phyloP scores from a whole-genome alignment of 2,113 vertebrate genomes.

The Dinomys branickii region DNA sequence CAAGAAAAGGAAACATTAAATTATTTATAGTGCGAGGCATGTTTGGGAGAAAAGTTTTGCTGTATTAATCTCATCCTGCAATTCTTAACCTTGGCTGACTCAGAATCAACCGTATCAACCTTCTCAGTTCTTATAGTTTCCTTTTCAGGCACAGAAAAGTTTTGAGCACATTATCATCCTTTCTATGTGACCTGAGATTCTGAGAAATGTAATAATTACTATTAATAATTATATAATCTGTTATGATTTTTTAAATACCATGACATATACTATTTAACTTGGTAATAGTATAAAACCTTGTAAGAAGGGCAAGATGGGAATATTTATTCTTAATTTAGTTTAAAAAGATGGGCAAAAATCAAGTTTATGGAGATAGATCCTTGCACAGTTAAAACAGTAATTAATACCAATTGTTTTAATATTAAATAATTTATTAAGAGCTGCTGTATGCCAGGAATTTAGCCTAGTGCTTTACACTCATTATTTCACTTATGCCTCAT shows the following conservation, averaged over 20 bases:
- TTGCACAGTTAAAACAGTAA: conserved; percentile 51
- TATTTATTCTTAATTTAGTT: conserved; percentile 45
- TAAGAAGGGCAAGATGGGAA: not conserved
- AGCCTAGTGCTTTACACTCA: conserved; percentile 46
- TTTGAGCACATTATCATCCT: not conserved
- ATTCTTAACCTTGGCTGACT: conserved; percentile 50
- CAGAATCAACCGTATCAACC: not conserved
- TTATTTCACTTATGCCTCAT: conserved; percentile 64
- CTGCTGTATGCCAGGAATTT: conserved; percentile 3
- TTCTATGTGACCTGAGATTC: not conserved
- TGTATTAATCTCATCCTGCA: not conserved
- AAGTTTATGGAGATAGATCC: conserved; percentile 38
- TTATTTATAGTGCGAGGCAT: conserved; percentile 32
- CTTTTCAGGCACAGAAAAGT: conserved; percentile 16
- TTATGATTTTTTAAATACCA: conserved; percentile 37
- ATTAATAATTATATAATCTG: conserved; percentile 31
- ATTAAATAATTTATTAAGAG: conserved; percentile 69
- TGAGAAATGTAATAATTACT: not conserved
- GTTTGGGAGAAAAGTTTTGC: conserved; percentile 40
- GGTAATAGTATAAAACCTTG: conserved; percentile 36
- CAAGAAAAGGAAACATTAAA: conserved; percentile 1
- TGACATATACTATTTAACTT: conserved; percentile 54
- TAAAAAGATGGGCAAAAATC: conserved; percentile 46
- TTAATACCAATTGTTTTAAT: conserved; percentile 59
- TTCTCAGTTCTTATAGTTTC: not conserved